Percentiles rank a stretch among this genome's conserved stretches.
phyloP scores from a whole-genome alignment of 2,888 invertebrate species.

The Tribolium freemani region DNA sequence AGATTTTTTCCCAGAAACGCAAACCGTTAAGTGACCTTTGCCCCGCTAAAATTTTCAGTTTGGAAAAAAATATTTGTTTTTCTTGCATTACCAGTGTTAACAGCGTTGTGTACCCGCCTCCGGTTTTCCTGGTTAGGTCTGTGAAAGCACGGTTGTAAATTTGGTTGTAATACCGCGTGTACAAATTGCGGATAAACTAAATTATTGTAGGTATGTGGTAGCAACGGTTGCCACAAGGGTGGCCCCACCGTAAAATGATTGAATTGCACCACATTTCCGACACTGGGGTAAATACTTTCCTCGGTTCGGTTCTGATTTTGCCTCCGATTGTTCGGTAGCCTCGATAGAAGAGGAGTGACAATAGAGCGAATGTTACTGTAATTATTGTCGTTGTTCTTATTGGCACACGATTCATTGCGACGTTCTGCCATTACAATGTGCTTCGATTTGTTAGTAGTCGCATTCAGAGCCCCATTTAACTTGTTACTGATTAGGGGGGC shows the following conservation, averaged over 20 bases:
- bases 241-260: background rate
- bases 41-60: background rate
- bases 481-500: constrained; percentile 19
- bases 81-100: background rate
- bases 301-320: constrained; percentile 23
- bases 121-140: constrained; percentile 29
- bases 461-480: constrained; percentile 9
- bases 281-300: constrained; percentile 33
- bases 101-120: constrained; percentile 1
- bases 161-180: constrained; percentile 27
- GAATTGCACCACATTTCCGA: background rate
- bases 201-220: background rate
- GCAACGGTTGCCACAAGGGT: background rate
- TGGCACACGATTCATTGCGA: constrained; percentile 1
- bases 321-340: constrained; percentile 11
- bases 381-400: background rate
- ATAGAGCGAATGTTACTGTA: constrained; percentile 10
- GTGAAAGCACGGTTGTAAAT: constrained; percentile 37
- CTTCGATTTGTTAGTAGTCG: background rate
- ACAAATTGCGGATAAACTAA: constrained; percentile 5
- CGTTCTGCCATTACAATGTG: constrained; percentile 2
- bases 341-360: constrained; percentile 30
- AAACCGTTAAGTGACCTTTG: background rate
- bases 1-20: constrained; percentile 36
- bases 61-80: background rate